phyloP scores from a whole-genome alignment of 2,888 invertebrate species.

The Sympetrum striolatum region DNA sequence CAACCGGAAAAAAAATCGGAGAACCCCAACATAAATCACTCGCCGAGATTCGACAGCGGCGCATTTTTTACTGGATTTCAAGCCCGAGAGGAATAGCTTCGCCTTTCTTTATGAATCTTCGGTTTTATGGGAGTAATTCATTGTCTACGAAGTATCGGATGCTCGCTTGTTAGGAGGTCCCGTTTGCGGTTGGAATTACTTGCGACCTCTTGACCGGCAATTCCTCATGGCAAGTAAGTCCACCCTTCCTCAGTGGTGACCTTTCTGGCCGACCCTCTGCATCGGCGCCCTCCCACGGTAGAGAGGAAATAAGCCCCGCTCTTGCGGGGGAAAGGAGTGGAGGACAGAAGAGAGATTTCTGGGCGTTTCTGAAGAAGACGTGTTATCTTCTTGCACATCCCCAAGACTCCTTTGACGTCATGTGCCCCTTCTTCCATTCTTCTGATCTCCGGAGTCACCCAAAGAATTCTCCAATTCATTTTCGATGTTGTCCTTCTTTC shows the following conservation, averaged over 20 bases:
- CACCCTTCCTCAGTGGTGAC: background rate
- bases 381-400: background rate
- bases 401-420: background rate
- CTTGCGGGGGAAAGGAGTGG: background rate
- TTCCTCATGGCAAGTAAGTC: background rate
- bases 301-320: background rate
- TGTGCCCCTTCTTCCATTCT: background rate
- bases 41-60: background rate
- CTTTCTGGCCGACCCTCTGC: background rate
- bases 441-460: background rate
- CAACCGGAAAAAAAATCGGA: background rate
- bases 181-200: slow-evolving; percentile 7
- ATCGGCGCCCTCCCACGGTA: background rate
- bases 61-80: background rate
- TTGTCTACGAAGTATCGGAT: background rate
- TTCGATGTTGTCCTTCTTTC: background rate
- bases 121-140: background rate
- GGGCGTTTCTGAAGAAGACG: background rate
- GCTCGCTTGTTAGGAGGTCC: background rate
- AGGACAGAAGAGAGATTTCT: background rate
- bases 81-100: background rate
- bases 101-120: background rate
- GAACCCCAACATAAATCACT: background rate
- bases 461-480: background rate
- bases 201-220: slow-evolving; percentile 44